Percentiles rank a stretch among this genome's conserved stretches.
Evolutionary conservation across 2,797 vertebrate genomes (phyloP).

Genomic region (Sarcophilus harrisii): DNA sequence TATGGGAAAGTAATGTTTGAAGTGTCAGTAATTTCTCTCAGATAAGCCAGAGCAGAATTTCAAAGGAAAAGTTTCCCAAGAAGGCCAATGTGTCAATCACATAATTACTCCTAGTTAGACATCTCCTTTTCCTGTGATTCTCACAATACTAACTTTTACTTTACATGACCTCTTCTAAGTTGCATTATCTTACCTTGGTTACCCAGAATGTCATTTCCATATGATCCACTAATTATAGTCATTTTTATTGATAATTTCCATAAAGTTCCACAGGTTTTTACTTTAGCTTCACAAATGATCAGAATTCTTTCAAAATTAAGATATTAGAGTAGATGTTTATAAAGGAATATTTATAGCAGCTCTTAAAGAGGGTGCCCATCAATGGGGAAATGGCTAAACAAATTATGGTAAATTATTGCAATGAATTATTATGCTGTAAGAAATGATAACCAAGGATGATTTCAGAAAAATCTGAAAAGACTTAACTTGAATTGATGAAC

Average conservation of each 20-base stretch:
- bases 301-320: not conserved
- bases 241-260: not conserved
- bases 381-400: too few relatives aligned
- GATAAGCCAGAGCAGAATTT: not conserved
- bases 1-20: not conserved
- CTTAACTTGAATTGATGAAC: not conserved
- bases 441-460: too few relatives aligned
- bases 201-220: not conserved
- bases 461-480: not conserved
- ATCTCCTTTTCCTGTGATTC: not conserved
- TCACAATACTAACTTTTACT: not conserved
- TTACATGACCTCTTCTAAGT: not conserved
- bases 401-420: too few relatives aligned
- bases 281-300: not conserved
- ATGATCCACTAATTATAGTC: not conserved
- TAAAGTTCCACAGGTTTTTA: not conserved
- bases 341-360: not conserved
- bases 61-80: not conserved
- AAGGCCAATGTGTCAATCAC: not conserved
- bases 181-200: not conserved
- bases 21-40: not conserved
- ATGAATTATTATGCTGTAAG: too few relatives aligned
- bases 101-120: not conserved
- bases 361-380: not conserved
- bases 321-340: not conserved